Evolutionary conservation across 2,888 invertebrate species (phyloP).

Genomic region (Lepidocyrtoides sp.): DNA sequence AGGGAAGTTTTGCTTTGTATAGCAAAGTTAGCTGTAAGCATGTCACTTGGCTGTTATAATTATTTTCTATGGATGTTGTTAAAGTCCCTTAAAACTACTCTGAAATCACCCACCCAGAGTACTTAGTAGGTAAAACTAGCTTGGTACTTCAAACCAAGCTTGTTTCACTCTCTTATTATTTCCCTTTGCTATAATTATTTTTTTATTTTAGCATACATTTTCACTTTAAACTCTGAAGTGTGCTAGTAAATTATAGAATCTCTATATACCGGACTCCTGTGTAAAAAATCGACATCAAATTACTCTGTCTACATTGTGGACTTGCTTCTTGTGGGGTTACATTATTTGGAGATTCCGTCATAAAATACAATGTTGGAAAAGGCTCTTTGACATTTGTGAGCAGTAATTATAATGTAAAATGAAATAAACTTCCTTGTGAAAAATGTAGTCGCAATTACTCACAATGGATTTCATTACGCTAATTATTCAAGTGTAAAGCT

Average conservation of each 20-base stretch:
- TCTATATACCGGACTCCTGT: too few relatives aligned
- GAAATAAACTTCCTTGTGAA: constrained; percentile 42
- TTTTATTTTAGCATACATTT: background rate
- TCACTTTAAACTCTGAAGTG: background rate
- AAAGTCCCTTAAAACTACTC: background rate
- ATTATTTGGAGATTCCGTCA: too few relatives aligned
- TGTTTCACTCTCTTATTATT: background rate
- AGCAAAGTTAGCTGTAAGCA: too few relatives aligned
- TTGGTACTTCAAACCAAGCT: background rate
- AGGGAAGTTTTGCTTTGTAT: too few relatives aligned
- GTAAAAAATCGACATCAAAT: too few relatives aligned
- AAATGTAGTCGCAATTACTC: constrained; percentile 38
- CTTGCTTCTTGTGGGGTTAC: too few relatives aligned
- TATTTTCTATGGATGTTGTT: too few relatives aligned
- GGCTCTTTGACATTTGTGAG: background rate
- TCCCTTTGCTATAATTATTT: background rate
- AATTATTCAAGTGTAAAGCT: constrained; percentile 44
- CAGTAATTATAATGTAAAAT: constrained; percentile 11
- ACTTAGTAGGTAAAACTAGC: background rate
- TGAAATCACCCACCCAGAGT: background rate
- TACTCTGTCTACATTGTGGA: too few relatives aligned
- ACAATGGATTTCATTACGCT: constrained; percentile 42
- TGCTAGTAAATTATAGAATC: too few relatives aligned
- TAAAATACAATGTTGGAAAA: background rate
- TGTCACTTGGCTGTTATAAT: background rate